Evolutionary conservation across 2,888 invertebrate species (phyloP).

Genomic region (Physocephala rufipes): DNA sequence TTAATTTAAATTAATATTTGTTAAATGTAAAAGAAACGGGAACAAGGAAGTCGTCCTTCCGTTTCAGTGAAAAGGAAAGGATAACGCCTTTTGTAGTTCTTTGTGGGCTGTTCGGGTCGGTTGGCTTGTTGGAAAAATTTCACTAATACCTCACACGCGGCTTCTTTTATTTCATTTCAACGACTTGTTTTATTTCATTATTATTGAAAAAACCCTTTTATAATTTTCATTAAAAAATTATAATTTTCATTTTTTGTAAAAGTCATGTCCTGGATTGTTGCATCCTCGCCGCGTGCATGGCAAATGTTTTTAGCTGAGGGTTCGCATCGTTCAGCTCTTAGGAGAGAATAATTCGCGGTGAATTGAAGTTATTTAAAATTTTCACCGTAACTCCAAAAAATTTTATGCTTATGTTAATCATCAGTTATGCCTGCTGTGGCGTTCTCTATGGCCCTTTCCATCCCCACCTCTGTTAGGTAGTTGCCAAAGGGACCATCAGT

Average conservation of each 20-base stretch:
- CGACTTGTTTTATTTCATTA: not conserved
- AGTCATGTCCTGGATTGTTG: not conserved
- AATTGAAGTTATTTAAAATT: conserved; percentile 31
- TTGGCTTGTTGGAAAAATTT: not conserved
- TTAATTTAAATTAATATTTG: conserved; percentile 16
- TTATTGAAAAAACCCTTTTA: not conserved
- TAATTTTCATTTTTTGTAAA: not conserved
- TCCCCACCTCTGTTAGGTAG: no score
- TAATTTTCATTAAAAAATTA: not conserved
- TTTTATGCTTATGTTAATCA: conserved; percentile 16
- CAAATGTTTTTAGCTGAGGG: conserved; percentile 16
- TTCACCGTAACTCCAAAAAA: not conserved
- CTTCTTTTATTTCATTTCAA: not conserved
- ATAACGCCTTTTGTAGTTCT: no score
- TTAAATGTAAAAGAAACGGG: conserved; percentile 2
- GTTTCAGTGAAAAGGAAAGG: no score
- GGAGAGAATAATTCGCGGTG: not conserved
- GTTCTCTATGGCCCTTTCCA: no score
- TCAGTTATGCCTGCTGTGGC: conserved; percentile 11
- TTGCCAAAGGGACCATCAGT: not conserved
- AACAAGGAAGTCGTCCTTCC: not conserved
- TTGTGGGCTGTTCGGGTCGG: no score
- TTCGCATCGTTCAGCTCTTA: conserved; percentile 1
- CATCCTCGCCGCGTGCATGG: conserved; percentile 29
- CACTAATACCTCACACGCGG: not conserved